These are phyloP conservation scores for Lycodopsis pacificus DNA, from an alignment of 2,797 vertebrate genomes.

Conservation along the genomic window DNA sequence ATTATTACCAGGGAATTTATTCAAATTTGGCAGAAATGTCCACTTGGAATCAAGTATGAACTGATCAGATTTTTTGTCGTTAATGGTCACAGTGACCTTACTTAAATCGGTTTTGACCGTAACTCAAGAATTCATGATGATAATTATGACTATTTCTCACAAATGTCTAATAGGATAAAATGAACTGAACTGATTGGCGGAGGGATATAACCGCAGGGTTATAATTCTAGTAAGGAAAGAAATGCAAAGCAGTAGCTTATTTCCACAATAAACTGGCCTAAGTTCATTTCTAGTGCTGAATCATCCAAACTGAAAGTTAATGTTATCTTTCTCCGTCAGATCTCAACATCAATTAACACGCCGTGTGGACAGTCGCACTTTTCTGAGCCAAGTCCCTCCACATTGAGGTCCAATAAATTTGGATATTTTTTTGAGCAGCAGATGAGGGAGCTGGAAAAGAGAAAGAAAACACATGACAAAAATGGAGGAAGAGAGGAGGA, in stretches of 20 bases:
- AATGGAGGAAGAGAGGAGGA: not conserved
- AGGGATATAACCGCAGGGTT: not conserved
- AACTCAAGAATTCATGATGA: not conserved
- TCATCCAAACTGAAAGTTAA: conserved; percentile 1
- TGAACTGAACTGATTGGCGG: not conserved
- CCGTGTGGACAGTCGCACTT: not conserved
- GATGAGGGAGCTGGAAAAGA: not conserved
- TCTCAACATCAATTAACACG: conserved; percentile 10
- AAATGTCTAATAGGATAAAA: not conserved
- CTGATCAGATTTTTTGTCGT: not conserved
- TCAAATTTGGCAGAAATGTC: not conserved
- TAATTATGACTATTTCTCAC: not conserved
- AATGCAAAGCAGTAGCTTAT: not conserved
- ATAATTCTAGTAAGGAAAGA: not conserved
- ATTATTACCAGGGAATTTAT: not conserved
- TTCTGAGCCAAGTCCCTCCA: not conserved
- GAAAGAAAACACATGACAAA: not conserved
- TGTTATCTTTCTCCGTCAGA: conserved; percentile 1
- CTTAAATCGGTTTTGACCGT: not conserved
- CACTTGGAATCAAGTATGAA: not conserved
- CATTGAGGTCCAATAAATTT: not conserved
- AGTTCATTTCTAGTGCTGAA: not conserved
- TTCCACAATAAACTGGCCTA: not conserved
- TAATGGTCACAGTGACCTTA: not conserved
- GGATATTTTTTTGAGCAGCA: conserved; percentile 7